Evolutionary conservation across 2,888 invertebrate species (phyloP).

Genomic region (Oxyteleia sp.): DNA sequence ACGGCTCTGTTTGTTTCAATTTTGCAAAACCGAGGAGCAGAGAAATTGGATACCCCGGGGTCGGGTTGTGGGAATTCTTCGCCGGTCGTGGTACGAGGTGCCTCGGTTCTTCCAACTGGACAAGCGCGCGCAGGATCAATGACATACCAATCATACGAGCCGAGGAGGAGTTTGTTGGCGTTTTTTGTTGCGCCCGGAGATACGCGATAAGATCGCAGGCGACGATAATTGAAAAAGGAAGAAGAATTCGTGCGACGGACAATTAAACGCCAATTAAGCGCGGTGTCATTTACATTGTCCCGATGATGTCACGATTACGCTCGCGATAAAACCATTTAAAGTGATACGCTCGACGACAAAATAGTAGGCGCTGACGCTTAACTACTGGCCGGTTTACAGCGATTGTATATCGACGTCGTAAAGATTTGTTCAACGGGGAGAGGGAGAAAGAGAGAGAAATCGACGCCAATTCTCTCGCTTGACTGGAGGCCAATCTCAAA

Average conservation of each 20-base stretch:
- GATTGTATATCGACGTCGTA: constrained; percentile 37
- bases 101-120: constrained; percentile 16
- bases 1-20: constrained; percentile 2
- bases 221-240: neutral
- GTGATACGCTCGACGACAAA: constrained; percentile 31
- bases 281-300: constrained; percentile 37
- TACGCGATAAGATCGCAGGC: constrained; percentile 35
- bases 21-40: constrained; percentile 10
- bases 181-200: constrained; percentile 13
- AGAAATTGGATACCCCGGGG: too few species aligned
- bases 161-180: too few species aligned
- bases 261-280: constrained; percentile 34
- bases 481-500: constrained; percentile 28
- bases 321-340: constrained; percentile 30
- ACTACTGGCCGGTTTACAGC: constrained; percentile 21
- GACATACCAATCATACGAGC: too few species aligned
- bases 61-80: too few species aligned
- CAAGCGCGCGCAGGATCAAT: constrained; percentile 33
- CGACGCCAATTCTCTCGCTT: constrained; percentile 28
- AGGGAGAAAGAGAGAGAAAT: constrained; percentile 5
- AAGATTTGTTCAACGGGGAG: constrained; percentile 26
- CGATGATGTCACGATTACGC: neutral
- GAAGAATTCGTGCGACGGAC: constrained; percentile 21
- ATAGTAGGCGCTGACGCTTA: constrained; percentile 21
- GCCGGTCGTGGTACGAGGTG: too few species aligned